Conservation (phyloP, 2,888 invertebrate species). For the Ornithoptera alexandrae region DNA sequence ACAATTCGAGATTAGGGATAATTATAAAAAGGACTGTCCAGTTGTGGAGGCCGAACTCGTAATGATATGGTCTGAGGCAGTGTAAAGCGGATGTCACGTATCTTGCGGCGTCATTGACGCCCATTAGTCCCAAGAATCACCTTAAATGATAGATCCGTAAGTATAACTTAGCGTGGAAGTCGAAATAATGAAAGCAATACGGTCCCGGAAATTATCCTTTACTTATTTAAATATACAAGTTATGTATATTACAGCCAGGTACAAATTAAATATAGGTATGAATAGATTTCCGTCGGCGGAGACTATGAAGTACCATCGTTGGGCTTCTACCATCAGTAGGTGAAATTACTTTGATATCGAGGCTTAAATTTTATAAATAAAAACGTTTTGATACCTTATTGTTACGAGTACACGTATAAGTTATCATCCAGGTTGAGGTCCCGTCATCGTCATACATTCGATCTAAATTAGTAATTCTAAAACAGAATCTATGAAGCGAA, state of each 20-base stretch:
- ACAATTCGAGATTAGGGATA: slow-evolving; percentile 6
- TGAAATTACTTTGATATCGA: too few species aligned
- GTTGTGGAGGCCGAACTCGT: slow-evolving; percentile 7
- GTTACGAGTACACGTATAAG: too few species aligned
- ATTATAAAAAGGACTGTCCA: slow-evolving; percentile 22
- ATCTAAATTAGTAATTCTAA: too few species aligned
- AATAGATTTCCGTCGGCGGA: too few species aligned
- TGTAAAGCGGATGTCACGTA: slow-evolving; percentile 28
- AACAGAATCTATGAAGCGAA: too few species aligned
- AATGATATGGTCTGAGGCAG: slow-evolving; percentile 21
- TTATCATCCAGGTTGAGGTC: too few species aligned
- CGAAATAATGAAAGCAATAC: slow-evolving; percentile 5
- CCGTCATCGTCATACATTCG: too few species aligned
- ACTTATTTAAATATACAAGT: not conserved
- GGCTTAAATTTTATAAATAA: too few species aligned
- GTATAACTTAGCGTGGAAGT: slow-evolving; percentile 9
- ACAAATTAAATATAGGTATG: not conserved
- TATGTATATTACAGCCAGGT: not conserved
- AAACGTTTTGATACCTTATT: too few species aligned
- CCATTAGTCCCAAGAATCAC: slow-evolving; percentile 15
- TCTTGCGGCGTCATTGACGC: slow-evolving; percentile 17
- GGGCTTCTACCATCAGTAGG: too few species aligned
- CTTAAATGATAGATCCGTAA: slow-evolving; percentile 21
- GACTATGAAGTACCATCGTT: too few species aligned
- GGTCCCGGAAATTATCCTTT: slow-evolving; percentile 7